Evolutionary conservation across 92 coral and sea anemone species (phyloP), one percentile per base, ranked within the genome.

Genomic region (Phenganax subtilis): DNA sequence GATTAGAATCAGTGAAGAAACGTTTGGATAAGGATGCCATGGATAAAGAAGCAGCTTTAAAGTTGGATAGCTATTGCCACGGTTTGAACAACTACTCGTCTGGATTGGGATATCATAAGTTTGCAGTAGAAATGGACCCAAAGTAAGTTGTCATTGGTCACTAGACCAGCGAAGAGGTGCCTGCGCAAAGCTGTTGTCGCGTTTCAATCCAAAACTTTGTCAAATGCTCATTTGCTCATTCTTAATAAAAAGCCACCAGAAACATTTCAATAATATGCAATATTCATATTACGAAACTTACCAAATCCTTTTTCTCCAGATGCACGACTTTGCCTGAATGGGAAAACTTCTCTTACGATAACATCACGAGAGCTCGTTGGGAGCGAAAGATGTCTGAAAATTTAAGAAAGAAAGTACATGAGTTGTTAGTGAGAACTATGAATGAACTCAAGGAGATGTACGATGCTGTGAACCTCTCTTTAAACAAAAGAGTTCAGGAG

Each of bases 341-440:
- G 83, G 83, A 79, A 56, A 79, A 79, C 63, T 79, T 79, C 65
- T 79, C 83, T 52, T 79, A 79, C 69, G 83, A 79, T 54, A 79
- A 79, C 83, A 79, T 79, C 83, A 79, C 83, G 12, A 59, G 83
- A 64, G 83, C 83, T 47, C 54, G 83, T 12, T 79, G 83, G 83
- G 83, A 79, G 55, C 51, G 83, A 52, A 79, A 79, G 75, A 79
- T 79, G 83, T 79, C 83, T 8, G 83, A 79, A 29, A 79, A 79
- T 56, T 64, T 79, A 61, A 54, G 83, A 20, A 79, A 79, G 83
- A 79, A 79, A 64, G 73, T 63, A 30, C 9, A 65, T 51, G 83
- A 79, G 74, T 57, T 79, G 57, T 51, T 79, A 73, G 74, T 79
- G 44, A 63, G 56, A 64, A 64, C 83, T 16, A 79, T 79, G 83